Percentiles rank a stretch among this genome's conserved stretches.
Conservation (phyloP, 2,113 vertebrate genomes). For the Sus scrofa region DNA sequence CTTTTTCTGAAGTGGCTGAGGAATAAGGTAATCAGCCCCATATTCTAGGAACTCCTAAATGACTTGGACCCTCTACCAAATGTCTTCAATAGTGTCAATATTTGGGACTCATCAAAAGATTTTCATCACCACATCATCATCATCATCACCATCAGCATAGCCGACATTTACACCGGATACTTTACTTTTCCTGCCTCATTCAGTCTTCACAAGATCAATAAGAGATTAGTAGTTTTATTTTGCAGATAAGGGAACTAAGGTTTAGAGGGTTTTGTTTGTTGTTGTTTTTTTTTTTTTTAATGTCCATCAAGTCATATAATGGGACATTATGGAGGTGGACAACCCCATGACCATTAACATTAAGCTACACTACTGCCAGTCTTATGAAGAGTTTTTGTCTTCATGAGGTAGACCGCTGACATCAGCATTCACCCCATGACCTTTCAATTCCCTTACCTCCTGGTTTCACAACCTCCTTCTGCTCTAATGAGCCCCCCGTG, state of each 20-base stretch:
- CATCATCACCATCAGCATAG: not conserved
- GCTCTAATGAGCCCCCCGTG: not conserved
- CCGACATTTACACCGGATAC: not conserved
- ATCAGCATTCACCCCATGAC: not conserved
- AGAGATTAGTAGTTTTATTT: not conserved
- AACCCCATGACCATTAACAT: not conserved
- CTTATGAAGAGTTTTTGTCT: not conserved
- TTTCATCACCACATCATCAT: not conserved
- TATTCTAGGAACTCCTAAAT: not conserved
- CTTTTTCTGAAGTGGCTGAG: not conserved
- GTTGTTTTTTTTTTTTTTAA: not conserved
- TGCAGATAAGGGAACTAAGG: not conserved
- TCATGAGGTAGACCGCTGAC: not conserved
- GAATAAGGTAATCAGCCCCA: not conserved
- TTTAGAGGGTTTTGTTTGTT: slow-evolving; percentile 1
- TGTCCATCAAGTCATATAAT: not conserved
- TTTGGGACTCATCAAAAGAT: not conserved
- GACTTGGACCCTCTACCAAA: not conserved
- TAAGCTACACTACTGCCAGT: not conserved
- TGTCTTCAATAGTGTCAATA: not conserved
- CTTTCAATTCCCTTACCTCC: not conserved
- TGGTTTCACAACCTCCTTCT: not conserved
- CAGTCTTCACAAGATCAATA: not conserved
- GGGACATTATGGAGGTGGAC: not conserved
- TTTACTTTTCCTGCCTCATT: not conserved